Evolutionary conservation across 2,888 invertebrate species (phyloP).

Genomic region (Pilophorus perplexus): DNA sequence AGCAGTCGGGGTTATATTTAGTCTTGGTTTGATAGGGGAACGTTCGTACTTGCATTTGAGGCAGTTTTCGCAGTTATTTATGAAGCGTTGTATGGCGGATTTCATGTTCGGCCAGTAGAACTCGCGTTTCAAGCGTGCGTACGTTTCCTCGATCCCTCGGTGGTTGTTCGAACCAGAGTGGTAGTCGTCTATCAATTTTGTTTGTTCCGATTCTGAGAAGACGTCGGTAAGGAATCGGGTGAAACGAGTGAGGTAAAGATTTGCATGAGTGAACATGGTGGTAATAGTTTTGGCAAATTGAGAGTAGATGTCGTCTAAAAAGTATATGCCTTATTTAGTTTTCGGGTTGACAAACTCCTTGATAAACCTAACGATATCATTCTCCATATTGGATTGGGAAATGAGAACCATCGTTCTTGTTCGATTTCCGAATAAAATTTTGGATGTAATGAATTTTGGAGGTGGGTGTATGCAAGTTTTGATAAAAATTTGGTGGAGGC

Average conservation of each 20-base stretch:
- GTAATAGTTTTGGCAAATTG: background rate
- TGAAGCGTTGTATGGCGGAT: conserved; percentile 46
- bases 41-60: conserved; percentile 24
- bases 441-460: no score
- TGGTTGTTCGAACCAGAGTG: no score
- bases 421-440: background rate
- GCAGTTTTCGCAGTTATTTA: conserved; percentile 47
- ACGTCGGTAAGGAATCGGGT: background rate
- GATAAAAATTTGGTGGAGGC: conserved; percentile 24
- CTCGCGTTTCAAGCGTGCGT: conserved; percentile 6
- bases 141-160: conserved; percentile 1
- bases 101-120: conserved; percentile 50
- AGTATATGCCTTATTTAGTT: no score
- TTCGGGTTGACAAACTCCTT: background rate
- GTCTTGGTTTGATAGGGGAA: background rate
- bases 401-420: background rate
- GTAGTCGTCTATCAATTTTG: background rate
- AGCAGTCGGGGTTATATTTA: conserved; percentile 33
- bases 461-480: no score
- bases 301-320: background rate
- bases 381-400: background rate
- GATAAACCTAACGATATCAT: background rate
- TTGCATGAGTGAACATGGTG: background rate
- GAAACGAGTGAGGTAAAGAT: background rate
- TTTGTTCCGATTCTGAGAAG: background rate